Conservation (phyloP, 1,140 invertebrate species). For the Drosophila grimshawi region DNA sequence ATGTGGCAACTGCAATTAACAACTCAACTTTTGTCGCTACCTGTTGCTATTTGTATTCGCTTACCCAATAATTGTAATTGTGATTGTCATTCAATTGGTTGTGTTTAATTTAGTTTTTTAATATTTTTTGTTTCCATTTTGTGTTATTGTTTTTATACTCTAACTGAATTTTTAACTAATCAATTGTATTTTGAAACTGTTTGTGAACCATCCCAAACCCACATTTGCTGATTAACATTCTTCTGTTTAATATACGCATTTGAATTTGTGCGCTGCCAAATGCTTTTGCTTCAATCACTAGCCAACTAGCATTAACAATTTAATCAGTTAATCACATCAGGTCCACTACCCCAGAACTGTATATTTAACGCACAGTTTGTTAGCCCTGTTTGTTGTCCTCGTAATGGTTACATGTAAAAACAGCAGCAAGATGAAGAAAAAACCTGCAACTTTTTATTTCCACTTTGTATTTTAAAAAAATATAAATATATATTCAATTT, state of each 20-base stretch:
- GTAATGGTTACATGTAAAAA: slow-evolving; percentile 4
- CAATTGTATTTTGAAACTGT: too few species aligned
- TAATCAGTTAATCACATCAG: slow-evolving; percentile 3
- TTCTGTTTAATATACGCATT: slow-evolving; percentile 38
- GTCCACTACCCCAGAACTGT: slow-evolving; percentile 3
- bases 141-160: not conserved
- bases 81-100: slow-evolving; percentile 50
- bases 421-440: not conserved
- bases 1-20: not conserved
- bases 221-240: too few species aligned
- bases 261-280: not conserved
- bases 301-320: not conserved
- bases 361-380: slow-evolving; percentile 44
- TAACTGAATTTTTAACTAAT: too few species aligned
- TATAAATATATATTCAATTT: too few species aligned
- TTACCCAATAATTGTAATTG: slow-evolving; percentile 22
- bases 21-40: slow-evolving; percentile 29
- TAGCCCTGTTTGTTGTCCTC: slow-evolving; percentile 19
- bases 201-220: too few species aligned
- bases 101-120: slow-evolving; percentile 26
- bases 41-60: slow-evolving; percentile 36
- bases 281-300: slow-evolving; percentile 8
- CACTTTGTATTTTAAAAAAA: too few species aligned
- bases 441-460: not conserved
- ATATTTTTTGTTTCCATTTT: not conserved